These are phyloP conservation scores for Tribolium madens DNA, from an alignment of 1,140 invertebrate species.

Conservation along the genomic window DNA sequence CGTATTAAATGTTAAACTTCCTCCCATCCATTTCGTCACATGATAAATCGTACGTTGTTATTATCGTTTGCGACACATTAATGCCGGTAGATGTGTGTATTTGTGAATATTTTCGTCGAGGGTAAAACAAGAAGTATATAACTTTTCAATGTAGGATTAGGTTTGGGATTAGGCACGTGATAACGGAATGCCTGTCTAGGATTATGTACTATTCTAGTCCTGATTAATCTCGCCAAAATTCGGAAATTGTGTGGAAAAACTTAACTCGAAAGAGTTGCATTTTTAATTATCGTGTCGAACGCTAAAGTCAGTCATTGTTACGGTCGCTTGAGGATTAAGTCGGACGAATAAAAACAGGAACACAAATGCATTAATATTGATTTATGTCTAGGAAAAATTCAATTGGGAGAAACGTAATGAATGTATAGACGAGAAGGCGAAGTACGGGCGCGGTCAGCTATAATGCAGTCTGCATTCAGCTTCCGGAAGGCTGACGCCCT, in stretches of 20 bases:
- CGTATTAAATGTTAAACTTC: conserved; percentile 22
- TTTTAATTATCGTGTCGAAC: conserved; percentile 18
- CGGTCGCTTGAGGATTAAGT: background rate
- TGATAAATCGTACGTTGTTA: conserved; percentile 23
- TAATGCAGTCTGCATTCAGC: background rate
- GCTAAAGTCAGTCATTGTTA: background rate
- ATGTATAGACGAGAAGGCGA: conserved; percentile 5
- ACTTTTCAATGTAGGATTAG: conserved; percentile 35
- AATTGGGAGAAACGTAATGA: conserved; percentile 27
- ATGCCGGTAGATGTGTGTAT: conserved; percentile 15
- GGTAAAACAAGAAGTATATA: conserved; percentile 23
- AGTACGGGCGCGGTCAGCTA: conserved; percentile 4
- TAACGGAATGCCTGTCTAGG: conserved; percentile 26
- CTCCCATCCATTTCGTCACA: conserved; percentile 25
- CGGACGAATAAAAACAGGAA: conserved; percentile 28
- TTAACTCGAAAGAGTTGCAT: background rate
- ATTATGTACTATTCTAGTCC: conserved; percentile 6
- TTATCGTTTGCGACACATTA: conserved; percentile 28
- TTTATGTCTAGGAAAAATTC: conserved; percentile 33
- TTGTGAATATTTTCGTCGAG: conserved; percentile 22
- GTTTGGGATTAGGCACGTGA: conserved; percentile 17
- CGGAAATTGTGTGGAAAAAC: conserved; percentile 1
- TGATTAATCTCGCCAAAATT: conserved; percentile 23
- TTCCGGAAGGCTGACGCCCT: background rate
- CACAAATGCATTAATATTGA: conserved; percentile 24